Percentiles rank a stretch among this genome's conserved stretches.
Evolutionary conservation across 2,113 vertebrate species (phyloP).

Genomic region (Calidris pygmaea): DNA sequence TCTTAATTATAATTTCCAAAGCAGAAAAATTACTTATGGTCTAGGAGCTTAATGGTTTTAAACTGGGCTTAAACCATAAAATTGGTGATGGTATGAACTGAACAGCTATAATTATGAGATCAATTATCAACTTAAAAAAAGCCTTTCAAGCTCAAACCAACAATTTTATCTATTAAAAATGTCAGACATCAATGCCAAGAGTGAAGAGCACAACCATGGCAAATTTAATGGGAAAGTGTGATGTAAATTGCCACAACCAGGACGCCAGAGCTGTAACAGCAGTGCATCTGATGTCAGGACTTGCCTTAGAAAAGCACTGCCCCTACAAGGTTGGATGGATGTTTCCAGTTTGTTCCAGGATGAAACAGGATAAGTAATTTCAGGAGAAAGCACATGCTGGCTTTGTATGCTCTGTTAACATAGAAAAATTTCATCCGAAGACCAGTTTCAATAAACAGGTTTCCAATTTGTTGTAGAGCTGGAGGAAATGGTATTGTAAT

Average conservation of each 20-base stretch:
- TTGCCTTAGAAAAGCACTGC: background rate
- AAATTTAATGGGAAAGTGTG: background rate
- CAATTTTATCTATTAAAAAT: background rate
- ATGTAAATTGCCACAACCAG: background rate
- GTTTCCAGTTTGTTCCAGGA: background rate
- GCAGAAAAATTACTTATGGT: background rate
- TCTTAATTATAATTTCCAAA: background rate
- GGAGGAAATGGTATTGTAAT: background rate
- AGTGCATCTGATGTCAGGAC: background rate
- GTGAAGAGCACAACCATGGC: background rate
- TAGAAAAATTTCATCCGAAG: background rate
- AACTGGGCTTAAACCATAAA: background rate
- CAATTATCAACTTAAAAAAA: background rate
- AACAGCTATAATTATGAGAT: background rate
- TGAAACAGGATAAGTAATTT: background rate
- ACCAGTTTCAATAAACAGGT: background rate
- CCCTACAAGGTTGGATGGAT: background rate
- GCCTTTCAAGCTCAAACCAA: background rate
- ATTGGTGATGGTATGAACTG: background rate
- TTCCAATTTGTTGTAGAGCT: background rate
- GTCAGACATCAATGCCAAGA: background rate
- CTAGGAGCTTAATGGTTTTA: background rate
- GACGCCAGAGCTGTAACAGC: background rate
- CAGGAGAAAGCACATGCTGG: background rate
- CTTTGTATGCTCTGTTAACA: background rate